phyloP scores from a whole-genome alignment of 1,140 invertebrate genomes.

The Sinonovacula constricta region DNA sequence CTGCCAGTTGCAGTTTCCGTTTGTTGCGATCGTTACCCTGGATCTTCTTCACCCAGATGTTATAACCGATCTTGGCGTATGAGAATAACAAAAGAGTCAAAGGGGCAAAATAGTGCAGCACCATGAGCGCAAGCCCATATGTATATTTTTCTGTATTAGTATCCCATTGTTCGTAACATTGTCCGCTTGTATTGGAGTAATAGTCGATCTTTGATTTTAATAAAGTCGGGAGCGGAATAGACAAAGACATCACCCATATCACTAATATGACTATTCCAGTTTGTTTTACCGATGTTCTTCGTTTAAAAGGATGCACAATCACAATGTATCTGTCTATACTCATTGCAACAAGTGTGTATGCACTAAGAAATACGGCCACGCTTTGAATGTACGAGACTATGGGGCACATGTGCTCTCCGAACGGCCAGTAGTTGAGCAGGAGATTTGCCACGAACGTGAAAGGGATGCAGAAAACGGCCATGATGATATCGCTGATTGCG shows the following conservation, averaged over 20 bases:
- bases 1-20: conserved; percentile 88
- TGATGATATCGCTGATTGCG: conserved; percentile 96
- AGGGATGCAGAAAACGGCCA: conserved; percentile 94
- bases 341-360: conserved; percentile 96
- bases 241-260: conserved; percentile 88
- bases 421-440: conserved; percentile 90
- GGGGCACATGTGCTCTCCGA: conserved; percentile 94
- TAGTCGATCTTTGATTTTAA: conserved; percentile 80
- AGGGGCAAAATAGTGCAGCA: conserved; percentile 91
- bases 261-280: conserved; percentile 85
- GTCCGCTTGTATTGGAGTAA: conserved; percentile 61
- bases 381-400: conserved; percentile 90
- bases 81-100: conserved; percentile 89
- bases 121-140: conserved; percentile 88
- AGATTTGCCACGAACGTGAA: conserved; percentile 94
- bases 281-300: conserved; percentile 86
- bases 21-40: conserved; percentile 91
- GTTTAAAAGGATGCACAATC: conserved; percentile 91
- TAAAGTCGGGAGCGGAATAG: conserved; percentile 88
- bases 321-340: conserved; percentile 96
- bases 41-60: conserved; percentile 91
- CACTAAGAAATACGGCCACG: conserved; percentile 96
- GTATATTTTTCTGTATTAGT: conserved; percentile 64
- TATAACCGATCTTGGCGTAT: conserved; percentile 90
- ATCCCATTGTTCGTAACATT: conserved; percentile 61